phyloP scores from a whole-genome alignment of 2,888 invertebrate genomes.

The Dasypogon diadema region DNA sequence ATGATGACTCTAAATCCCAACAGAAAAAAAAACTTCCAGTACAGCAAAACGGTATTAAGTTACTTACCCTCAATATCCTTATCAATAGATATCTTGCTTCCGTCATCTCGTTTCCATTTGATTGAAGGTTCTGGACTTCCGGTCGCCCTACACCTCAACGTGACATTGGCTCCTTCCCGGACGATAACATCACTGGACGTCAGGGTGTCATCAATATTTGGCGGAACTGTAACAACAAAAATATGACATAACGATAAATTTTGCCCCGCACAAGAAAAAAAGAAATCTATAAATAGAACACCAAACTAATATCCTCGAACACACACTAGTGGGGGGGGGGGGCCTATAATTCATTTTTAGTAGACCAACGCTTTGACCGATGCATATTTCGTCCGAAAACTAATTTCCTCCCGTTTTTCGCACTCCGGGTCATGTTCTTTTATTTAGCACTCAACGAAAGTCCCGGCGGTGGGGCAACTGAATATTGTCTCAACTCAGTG shows the following conservation, averaged over 20 bases:
- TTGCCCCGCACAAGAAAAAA: neutral
- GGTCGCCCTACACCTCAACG: constrained; percentile 88
- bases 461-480: neutral
- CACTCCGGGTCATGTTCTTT: neutral
- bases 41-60: neutral
- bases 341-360: constrained; percentile 36
- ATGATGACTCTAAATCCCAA: too few species aligned
- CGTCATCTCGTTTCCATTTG: constrained; percentile 93
- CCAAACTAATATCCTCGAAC: neutral
- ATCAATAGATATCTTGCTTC: constrained; percentile 87
- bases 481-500: constrained; percentile 39
- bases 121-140: constrained; percentile 90
- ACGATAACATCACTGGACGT: constrained; percentile 94
- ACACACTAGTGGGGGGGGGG: neutral
- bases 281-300: constrained; percentile 41
- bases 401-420: constrained; percentile 43
- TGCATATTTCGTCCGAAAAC: constrained; percentile 38
- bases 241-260: constrained; percentile 55
- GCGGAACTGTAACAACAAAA: constrained; percentile 79
- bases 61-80: constrained; percentile 80
- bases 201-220: constrained; percentile 90
- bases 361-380: constrained; percentile 31
- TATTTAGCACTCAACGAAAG: neutral
- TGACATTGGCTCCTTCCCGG: constrained; percentile 89
- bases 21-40: neutral